Conservation (phyloP, 1,140 invertebrate species). For the Heliconius congener region DNA sequence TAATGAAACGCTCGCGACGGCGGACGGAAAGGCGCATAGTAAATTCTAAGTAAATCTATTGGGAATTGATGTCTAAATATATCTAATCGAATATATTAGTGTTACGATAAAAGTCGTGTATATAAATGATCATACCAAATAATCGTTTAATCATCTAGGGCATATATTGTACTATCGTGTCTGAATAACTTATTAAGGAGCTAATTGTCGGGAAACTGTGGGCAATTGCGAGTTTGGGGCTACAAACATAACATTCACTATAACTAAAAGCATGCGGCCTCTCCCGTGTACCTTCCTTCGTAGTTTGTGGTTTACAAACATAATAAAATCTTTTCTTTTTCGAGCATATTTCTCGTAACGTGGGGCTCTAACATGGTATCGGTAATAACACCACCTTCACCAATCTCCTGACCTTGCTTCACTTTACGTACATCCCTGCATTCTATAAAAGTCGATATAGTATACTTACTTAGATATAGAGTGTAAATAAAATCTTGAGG, state of each 20-base stretch:
- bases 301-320: constrained; percentile 50
- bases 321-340: constrained; percentile 17
- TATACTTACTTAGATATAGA: background rate
- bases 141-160: constrained; percentile 16
- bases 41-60: constrained; percentile 63
- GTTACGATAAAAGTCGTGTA: constrained; percentile 49
- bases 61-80: constrained; percentile 71
- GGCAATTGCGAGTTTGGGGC: constrained; percentile 22
- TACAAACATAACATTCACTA: constrained; percentile 56
- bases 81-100: constrained; percentile 51
- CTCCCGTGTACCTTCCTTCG: constrained; percentile 55
- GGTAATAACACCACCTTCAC: constrained; percentile 66
- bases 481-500: constrained; percentile 13
- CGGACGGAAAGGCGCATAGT: constrained; percentile 59
- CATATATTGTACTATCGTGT: background rate
- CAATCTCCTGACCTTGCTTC: constrained; percentile 52
- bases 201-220: background rate
- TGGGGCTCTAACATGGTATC: constrained; percentile 55
- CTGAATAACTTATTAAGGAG: background rate
- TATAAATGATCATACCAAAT: constrained; percentile 42
- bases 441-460: background rate
- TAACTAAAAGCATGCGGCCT: constrained; percentile 70
- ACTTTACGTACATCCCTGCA: constrained; percentile 35
- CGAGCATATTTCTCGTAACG: constrained; percentile 15
- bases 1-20: constrained; percentile 40